Conservation (phyloP, 2,113 vertebrate species). For the Epinephelus moara region DNA sequence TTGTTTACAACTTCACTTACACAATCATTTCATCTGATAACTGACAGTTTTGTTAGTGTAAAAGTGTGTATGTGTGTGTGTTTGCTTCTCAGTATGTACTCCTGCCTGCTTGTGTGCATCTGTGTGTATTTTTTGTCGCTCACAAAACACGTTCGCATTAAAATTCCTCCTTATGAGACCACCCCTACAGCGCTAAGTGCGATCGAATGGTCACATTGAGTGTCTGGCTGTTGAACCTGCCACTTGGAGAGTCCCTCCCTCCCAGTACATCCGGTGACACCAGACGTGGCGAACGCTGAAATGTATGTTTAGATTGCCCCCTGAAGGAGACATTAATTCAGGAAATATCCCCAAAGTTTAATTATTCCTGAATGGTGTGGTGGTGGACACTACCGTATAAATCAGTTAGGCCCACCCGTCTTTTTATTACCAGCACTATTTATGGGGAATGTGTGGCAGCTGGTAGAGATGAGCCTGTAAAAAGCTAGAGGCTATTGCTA, state of each 20-base stretch:
- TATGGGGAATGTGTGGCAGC: conserved; percentile 82
- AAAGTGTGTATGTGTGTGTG: conserved; percentile 1
- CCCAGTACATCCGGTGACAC: conserved; percentile 27
- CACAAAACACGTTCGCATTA: conserved; percentile 50
- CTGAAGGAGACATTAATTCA: conserved; percentile 78
- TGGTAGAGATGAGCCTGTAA: conserved; percentile 80
- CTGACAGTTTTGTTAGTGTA: conserved; percentile 34
- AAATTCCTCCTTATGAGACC: conserved; percentile 59
- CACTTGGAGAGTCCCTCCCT: conserved; percentile 48
- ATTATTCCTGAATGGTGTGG: conserved; percentile 84
- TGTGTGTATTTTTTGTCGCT: conserved; percentile 44
- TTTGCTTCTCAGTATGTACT: background rate
- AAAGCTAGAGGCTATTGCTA: conserved; percentile 75
- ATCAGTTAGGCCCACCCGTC: conserved; percentile 80
- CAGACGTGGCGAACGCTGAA: conserved; percentile 29
- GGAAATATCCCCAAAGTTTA: conserved; percentile 80
- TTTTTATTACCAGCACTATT: conserved; percentile 83
- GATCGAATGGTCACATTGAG: conserved; percentile 66
- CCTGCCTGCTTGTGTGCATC: conserved; percentile 10
- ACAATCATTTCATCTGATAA: conserved; percentile 40
- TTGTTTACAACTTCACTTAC: conserved; percentile 20
- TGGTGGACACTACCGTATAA: conserved; percentile 75
- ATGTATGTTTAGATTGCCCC: conserved; percentile 74
- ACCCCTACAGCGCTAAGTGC: conserved; percentile 51
- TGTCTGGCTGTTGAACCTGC: conserved; percentile 68